Evolutionary conservation across 2,888 invertebrate species (phyloP), one percentile per base, ranked within the genome.

Genomic region (Muschampia plurimacula): DNA sequence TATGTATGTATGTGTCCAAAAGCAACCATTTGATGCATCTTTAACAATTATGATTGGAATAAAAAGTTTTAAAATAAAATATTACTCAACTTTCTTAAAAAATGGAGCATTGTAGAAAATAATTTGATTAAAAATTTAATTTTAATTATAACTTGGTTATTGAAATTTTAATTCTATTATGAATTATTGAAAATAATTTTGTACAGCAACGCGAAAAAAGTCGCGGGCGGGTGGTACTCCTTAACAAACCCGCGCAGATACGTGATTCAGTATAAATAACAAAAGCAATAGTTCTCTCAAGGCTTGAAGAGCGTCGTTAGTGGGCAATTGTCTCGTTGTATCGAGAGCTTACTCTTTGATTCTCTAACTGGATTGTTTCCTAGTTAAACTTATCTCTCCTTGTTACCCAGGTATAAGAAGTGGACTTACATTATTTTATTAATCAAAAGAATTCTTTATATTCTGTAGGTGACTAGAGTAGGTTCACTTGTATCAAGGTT

Each of bases 261-360:
- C 71, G 74, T 77, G 77, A 74, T 74, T 65, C 70, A 72, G 73
- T 76, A 76, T 76, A 78, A 76, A 77, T 75, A 77, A 79, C 74
- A 75, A 74, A 77, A 79, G 79, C 74, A 76, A 74, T 77, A 78
- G 79, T 77, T 77, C 79, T 80, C 69, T 74, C 74, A 75, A 75
- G 74, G 69, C 76, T 76, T 74, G 76, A 78, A 73, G 79, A 73
- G 77, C 76, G 76, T 84, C 86, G 83, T 86, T 86, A 83, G 84
- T 82, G 80, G 79, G 83, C 86, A 83, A 88, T 87, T 87, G 85
- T 81, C 84, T 85, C 81, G 85, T 86, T 86, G 86, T 84, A 82
- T 84, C 80, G 84, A 83, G 80, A 77, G 81, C 73, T 75, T 77
- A 82, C 77, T 76, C 79, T 79, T 71, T 71, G 71, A 71, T 71